Base-by-base conservation (phyloP, 2,113 vertebrate species). In the Tor tambroides region DNA sequence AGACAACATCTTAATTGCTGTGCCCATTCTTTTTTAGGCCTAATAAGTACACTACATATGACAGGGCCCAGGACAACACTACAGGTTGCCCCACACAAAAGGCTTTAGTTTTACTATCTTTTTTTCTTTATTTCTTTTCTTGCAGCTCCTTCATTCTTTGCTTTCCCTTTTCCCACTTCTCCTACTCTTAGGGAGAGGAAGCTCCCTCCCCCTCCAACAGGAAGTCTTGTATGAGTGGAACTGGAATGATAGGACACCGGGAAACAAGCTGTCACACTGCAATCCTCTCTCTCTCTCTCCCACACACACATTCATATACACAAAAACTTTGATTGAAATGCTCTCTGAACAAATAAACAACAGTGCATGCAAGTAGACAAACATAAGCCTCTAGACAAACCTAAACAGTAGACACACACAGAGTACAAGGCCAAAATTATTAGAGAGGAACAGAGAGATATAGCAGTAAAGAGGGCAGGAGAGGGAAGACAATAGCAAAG, bases 201-300 rank as follows among this genome's bases (percentile, higher is more conserved):
- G 90, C 88, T 89, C 88, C 89, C 80, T 88, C 80, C 85, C 61
- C 88, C 82, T 65, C 21, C 21, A 85, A 92, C 94, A 95, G 95
- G 95, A 96, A 94, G 93, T 89, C 81, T 91, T 92, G 87, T 89
- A 84, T 91, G 93, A 92, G 92, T 93, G 94, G 88, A 90, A 88
- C 91, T 89, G 90, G 93, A 93, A 92, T 93, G 94, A 95, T 94
- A 95, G 94, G 93, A 96, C 93, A 94, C 94, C 93, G 93, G 94
- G 94, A 95, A 94, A 91, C 91, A 90, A 91, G 92, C 93, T 92
- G 93, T 94, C 93, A 93, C 91, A 71, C 86, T 90, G 88, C 86
- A 86, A 56, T 89, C 80, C 86, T 41, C 67, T 78, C 51, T 69
- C 83, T 87, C 85, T 46, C 65, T 71, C 51, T 63, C 81, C 85